Evolutionary conservation across 2,113 vertebrate species (phyloP).

Genomic region (Crypturellus undulatus): DNA sequence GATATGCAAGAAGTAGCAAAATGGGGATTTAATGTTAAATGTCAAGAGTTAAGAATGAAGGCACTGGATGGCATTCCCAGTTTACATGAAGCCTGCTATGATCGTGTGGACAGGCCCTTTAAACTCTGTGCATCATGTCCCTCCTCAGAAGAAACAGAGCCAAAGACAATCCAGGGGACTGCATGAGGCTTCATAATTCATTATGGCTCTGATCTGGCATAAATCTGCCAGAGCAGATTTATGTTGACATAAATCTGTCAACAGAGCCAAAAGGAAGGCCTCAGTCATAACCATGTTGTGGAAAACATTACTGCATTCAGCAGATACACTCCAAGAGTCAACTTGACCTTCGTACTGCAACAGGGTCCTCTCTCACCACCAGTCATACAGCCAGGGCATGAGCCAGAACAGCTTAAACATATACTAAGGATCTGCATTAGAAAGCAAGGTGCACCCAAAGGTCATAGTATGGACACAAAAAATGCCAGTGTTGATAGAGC

Average conservation of each 20-base stretch:
- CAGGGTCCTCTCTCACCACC: background rate
- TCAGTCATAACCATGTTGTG: background rate
- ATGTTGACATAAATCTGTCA: background rate
- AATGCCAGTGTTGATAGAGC: background rate
- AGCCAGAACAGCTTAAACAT: background rate
- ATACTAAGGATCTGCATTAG: background rate
- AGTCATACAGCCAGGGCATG: background rate
- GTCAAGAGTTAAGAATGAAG: background rate
- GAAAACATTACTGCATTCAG: background rate
- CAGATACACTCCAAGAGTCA: background rate
- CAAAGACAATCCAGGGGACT: background rate
- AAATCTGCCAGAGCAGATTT: background rate
- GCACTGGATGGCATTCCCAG: background rate
- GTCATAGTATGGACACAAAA: background rate
- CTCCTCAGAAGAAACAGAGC: background rate
- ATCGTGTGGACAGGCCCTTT: background rate
- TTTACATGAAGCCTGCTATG: background rate
- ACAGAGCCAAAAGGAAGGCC: background rate
- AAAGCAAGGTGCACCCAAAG: background rate
- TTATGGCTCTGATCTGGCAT: background rate
- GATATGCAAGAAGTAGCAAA: background rate
- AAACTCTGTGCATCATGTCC: background rate
- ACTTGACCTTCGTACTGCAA: background rate
- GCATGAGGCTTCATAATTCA: background rate
- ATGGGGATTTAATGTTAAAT: background rate